Evolutionary conservation across 2,113 vertebrate genomes (phyloP), one percentile per base, ranked within the genome.

Genomic region (Tonatia bakeri): DNA sequence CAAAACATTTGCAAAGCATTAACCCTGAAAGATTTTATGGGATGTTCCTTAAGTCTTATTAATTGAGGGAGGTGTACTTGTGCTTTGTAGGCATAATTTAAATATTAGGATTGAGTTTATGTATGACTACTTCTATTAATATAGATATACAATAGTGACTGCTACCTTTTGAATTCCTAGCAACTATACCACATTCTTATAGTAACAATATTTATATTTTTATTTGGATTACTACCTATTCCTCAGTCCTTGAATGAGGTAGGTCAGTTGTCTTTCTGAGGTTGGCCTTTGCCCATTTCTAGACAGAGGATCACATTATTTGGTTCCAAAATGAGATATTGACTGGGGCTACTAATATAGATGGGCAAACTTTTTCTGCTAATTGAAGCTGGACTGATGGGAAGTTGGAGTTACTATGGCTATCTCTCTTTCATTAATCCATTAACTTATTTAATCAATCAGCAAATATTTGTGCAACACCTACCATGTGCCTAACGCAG

Each of bases 1-100:
- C 36, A 91, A 97, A 89, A 20, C 28, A 79, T 91, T 87, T 95
- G 64, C 54, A 89, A 91, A 93, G 12, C 26, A 83, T 65, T 91
- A 93, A 67, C 31, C 40, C 81, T 81, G 16, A 80, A 84, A 50
- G 14, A 85, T 59, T 87, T 56, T 83, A 56, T 65, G 45, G 24
- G 20, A 31, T 59, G 4, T 59, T 95, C 92, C n/a, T 83, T 81
- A 72, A 43, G 26, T 52, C 10, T 77, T 91, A 64, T 64, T 73
- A 89, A 75, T 75, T 65, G 45, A 80, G n/a, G 28, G 14, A 87
- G 73, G 12, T 75, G 1, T 36, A 75, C 28, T 59, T 38, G 54
- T 90, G 38, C 11, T 92, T 69, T 22, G 75, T 36, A 82, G 3
- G 7, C 2, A 31, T 84, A 87, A 43, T 11, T 72, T 81, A 87